Base-by-base conservation (phyloP, 2,888 invertebrate genomes). In the Drosophila tripunctata region DNA sequence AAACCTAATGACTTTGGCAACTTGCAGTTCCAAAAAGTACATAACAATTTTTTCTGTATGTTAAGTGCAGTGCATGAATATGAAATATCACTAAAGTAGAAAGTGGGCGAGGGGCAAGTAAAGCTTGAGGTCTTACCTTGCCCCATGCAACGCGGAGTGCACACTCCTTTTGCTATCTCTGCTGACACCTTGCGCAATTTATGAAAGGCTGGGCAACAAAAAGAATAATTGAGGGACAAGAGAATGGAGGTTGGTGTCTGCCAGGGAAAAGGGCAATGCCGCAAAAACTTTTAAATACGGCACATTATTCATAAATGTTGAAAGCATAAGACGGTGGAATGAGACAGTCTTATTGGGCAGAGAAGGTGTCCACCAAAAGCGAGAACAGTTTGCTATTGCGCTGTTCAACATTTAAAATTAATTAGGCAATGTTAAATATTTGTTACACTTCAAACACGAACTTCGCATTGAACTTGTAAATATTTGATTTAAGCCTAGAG, bases 101-200 rank as follows among this genome's bases (percentile, higher is more conserved):
- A 12, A 47, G 27, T 8, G 27, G 10, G 58, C 14, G 14, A 51
- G 22, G 12, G 45, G 35, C 43, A 30, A 15, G 27, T 24, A 35
- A 40, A 58, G 54, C 52, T 48, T 55, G 47, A 50, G 64, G 33
- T 52, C 74, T 73, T 69, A 66, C 79, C 70, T n/a, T 36, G 57
- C 30, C 36, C 8, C 52, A 57, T 68, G 57, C 65, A 44, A 45
- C 48, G 30, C n/a, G 27, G 12, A 43, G 35, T 50, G 56, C 65
- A 66, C 62, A 48, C 54, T 48, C 22, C 51, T 31, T 41, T 56
- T 48, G 70, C 77, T 85, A 85, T 83, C 83, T 86, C 52, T 62
- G 65, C 75, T 73, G 83, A 85, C 83, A 83, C 83, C 84, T 83
- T 78, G 61, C 66, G 67, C 75, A 80, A 85, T 85, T 83, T 85